Evolutionary conservation across 2,113 vertebrate genomes (phyloP), one percentile per base, ranked within the genome.

Genomic region (Hystrix cristata): DNA sequence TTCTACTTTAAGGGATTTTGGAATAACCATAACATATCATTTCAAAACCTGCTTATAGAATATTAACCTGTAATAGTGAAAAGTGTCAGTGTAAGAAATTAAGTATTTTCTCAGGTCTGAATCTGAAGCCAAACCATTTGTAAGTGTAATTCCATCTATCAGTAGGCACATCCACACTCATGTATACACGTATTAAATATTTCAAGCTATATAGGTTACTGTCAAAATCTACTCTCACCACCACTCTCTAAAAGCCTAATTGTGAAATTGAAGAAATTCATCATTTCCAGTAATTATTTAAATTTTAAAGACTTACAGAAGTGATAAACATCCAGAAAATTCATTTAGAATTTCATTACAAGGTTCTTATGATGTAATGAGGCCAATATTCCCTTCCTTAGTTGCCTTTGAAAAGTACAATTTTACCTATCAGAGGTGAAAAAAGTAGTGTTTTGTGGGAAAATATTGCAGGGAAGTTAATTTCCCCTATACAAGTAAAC

Each of bases 41-140:
- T 98, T 96, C 96, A 98, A 98, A 98, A 98, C 96, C 94, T 97
- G 94, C 98, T 98, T 98, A 98, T 79, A 92, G 94, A 97, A 95
- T 91, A 97, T 97, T 98, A 98, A 98, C 95, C 6, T 97, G 90
- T 90, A 98, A 97, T 78, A 98, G 97, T 95, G 95, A 97, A 98
- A 98, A 98, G 91, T 97, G 96, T 98, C 95, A 96, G 93, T 87
- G 93, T 97, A 95, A 95, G 96, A 95, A 97, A 98, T 98, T 95
- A 97, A 98, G 95, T 97, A 97, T 97, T 98, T 97, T 97, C 78
- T 97, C 95, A 97, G 29, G 16, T 97, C 95, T 95, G 91, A 98
- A 98, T 98, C 92, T 97, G 95, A 98, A 98, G 96, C 96, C 97
- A 98, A 98, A 97, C 0, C 90, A 98, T 98, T 97, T 98, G 96